phyloP scores from a whole-genome alignment of 2,113 vertebrate genomes.

The Lasiurus borealis region DNA sequence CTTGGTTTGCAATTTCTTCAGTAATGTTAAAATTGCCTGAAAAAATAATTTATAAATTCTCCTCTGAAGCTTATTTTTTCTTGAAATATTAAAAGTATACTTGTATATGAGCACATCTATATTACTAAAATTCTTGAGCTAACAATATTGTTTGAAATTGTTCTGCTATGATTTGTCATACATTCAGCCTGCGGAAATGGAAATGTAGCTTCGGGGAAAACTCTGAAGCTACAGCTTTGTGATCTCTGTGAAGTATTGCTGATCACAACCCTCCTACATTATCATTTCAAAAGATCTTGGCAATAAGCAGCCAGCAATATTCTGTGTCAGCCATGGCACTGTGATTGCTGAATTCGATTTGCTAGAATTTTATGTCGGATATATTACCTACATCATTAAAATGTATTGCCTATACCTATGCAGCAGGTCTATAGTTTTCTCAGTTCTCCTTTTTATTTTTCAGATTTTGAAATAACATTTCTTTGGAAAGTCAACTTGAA shows the following conservation, averaged over 20 bases:
- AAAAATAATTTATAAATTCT: neutral
- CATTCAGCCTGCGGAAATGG: neutral
- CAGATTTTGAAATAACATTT: constrained; percentile 2
- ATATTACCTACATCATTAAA: neutral
- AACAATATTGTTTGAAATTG: neutral
- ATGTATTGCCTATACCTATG: neutral
- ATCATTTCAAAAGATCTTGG: neutral
- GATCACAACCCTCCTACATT: neutral
- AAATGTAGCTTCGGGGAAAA: neutral
- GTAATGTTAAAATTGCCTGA: neutral
- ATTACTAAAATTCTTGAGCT: neutral
- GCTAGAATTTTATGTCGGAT: neutral
- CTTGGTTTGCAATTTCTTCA: neutral
- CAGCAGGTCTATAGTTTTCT: neutral
- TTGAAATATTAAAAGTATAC: constrained; percentile 3
- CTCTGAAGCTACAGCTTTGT: neutral
- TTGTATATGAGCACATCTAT: neutral
- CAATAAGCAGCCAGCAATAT: neutral
- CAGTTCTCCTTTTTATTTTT: neutral
- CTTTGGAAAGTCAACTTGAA: neutral
- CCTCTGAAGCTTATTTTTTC: neutral
- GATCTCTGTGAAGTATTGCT: neutral
- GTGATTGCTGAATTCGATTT: constrained; percentile 10
- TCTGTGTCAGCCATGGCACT: neutral
- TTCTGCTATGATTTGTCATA: neutral